These are phyloP conservation scores for Drosophila bocki DNA, from an alignment of 1,140 invertebrate genomes.

Conservation along the genomic window DNA sequence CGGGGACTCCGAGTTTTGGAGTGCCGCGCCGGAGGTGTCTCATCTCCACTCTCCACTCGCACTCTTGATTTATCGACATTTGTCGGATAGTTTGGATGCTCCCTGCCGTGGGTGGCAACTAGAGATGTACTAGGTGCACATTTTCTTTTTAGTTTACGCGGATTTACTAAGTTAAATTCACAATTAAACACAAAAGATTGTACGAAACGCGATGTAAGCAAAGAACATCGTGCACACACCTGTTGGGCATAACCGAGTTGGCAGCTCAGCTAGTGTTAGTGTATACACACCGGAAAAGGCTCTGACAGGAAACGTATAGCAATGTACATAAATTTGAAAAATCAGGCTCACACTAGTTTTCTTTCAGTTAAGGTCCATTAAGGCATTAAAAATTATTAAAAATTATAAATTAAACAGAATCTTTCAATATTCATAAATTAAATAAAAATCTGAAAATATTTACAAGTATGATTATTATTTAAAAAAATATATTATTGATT, in stretches of 20 bases:
- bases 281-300: too few species aligned
- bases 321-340: too few species aligned
- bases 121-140: conserved; percentile 35
- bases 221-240: conserved; percentile 2
- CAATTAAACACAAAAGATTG: neutral
- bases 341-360: too few species aligned
- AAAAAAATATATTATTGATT: too few species aligned
- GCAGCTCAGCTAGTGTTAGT: too few species aligned
- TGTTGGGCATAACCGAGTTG: neutral
- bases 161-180: neutral
- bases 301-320: too few species aligned
- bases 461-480: too few species aligned
- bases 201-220: neutral
- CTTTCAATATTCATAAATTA: too few species aligned
- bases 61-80: conserved; percentile 75
- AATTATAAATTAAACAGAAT: neutral
- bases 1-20: conserved; percentile 46
- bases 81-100: conserved; percentile 65
- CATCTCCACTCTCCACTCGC: conserved; percentile 12
- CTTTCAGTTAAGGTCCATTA: too few species aligned
- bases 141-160: neutral
- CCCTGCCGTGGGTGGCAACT: conserved; percentile 65
- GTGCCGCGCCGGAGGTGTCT: conserved; percentile 37
- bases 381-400: too few species aligned
- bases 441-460: too few species aligned